These are phyloP conservation scores for Phoeniculus purpureus DNA, from an alignment of 2,797 vertebrate species.

Conservation along the genomic window DNA sequence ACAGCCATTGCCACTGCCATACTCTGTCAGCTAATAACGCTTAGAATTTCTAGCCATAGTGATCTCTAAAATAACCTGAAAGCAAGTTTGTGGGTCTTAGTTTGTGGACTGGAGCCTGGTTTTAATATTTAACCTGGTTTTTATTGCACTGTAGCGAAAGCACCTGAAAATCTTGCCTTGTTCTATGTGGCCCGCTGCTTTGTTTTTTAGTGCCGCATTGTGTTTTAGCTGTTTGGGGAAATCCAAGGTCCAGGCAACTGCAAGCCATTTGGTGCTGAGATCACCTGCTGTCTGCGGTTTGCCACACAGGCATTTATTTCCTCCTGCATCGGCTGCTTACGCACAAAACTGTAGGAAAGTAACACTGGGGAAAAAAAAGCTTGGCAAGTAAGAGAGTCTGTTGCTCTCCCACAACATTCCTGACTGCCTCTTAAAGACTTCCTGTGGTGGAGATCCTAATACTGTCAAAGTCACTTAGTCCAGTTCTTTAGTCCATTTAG, in stretches of 20 bases:
- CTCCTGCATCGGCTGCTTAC: conserved; percentile 10
- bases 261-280: not conserved
- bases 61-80: not conserved
- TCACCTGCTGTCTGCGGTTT: conserved; percentile 33
- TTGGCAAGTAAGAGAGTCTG: not conserved
- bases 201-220: not conserved
- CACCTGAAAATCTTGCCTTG: not conserved
- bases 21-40: not conserved
- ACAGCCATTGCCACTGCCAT: not conserved
- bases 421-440: conserved; percentile 16
- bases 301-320: conserved; percentile 9
- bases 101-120: not conserved
- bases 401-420: conserved; percentile 47
- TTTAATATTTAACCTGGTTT: not conserved
- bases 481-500: not conserved
- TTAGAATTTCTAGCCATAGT: not conserved
- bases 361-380: not conserved
- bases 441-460: not conserved
- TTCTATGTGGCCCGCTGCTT: not conserved
- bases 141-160: not conserved
- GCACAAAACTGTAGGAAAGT: conserved; percentile 22
- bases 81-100: not conserved
- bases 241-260: not conserved
- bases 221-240: not conserved
- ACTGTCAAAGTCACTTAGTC: not conserved